Percentiles rank a stretch among this genome's conserved stretches.
Evolutionary conservation across 1,140 invertebrate species (phyloP).

Genomic region (Lethrus apterus): DNA sequence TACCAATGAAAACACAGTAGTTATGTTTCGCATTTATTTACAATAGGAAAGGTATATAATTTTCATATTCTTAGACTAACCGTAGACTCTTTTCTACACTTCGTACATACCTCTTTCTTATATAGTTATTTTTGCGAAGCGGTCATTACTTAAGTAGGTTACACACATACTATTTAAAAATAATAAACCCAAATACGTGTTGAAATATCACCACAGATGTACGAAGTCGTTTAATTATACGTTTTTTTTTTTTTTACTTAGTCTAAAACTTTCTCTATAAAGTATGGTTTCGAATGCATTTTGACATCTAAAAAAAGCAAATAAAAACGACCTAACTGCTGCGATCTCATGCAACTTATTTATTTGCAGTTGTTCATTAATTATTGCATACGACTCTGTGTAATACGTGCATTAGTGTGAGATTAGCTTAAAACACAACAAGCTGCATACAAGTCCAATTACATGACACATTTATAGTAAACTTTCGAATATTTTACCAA

Average conservation of each 20-base stretch:
- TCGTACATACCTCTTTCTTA: too few species aligned
- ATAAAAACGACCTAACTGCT: not conserved
- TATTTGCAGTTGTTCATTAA: constrained; percentile 2
- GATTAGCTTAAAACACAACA: not conserved
- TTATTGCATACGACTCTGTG: not conserved
- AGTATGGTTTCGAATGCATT: constrained; percentile 9
- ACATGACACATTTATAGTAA: constrained; percentile 11
- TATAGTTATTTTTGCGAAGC: too few species aligned
- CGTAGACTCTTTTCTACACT: too few species aligned
- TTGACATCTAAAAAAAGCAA: constrained; percentile 11
- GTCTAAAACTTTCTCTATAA: constrained; percentile 13
- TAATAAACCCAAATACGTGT: too few species aligned
- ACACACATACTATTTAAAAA: too few species aligned
- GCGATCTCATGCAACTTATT: not conserved
- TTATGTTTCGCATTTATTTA: too few species aligned
- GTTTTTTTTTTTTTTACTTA: constrained; percentile 2
- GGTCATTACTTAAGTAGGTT: too few species aligned
- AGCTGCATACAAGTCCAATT: constrained; percentile 3
- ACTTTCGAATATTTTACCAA: constrained; percentile 1
- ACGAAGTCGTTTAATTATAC: too few species aligned
- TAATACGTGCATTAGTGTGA: not conserved
- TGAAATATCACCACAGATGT: too few species aligned
- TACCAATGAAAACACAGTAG: too few species aligned
- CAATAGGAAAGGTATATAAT: too few species aligned
- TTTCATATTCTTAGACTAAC: too few species aligned